Percentiles rank a stretch among this genome's conserved stretches.
Conservation (phyloP, 2,113 vertebrate species). For the Antigone vipio region DNA sequence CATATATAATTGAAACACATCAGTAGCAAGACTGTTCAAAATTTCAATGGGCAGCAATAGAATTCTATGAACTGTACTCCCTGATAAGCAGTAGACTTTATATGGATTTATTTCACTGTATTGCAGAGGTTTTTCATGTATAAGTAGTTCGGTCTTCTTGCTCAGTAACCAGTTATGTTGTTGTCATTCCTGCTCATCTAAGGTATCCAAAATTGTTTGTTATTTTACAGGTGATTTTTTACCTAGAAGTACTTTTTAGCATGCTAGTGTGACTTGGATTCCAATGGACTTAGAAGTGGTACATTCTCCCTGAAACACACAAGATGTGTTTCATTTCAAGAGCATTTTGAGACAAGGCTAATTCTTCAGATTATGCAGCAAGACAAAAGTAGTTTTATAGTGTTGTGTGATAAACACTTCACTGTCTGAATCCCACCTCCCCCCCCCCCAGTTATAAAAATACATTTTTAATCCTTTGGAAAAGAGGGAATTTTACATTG, state of each 20-base stretch:
- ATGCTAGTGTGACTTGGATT: background rate
- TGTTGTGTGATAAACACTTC: background rate
- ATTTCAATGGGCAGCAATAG: background rate
- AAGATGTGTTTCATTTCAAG: background rate
- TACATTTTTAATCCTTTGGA: background rate
- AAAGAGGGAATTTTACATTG: background rate
- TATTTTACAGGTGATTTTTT: background rate
- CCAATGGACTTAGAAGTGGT: background rate
- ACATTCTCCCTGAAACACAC: background rate
- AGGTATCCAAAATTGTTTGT: background rate
- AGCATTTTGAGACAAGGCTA: background rate
- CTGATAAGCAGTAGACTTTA: background rate
- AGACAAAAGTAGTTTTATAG: background rate
- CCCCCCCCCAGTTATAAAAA: background rate
- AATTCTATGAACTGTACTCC: background rate
- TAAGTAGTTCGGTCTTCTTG: background rate
- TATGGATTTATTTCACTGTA: background rate
- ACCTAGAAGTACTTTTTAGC: background rate
- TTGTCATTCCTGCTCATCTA: background rate
- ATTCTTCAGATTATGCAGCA: background rate
- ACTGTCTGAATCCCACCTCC: background rate
- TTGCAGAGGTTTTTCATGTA: background rate
- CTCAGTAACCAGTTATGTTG: background rate
- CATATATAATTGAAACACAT: slow-evolving; percentile 25
- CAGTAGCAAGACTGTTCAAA: background rate